These are phyloP conservation scores for Geodia barretti DNA, from an alignment of 37 sponge, comb jelly and placozoan genomes.

Conservation along the genomic window DNA sequence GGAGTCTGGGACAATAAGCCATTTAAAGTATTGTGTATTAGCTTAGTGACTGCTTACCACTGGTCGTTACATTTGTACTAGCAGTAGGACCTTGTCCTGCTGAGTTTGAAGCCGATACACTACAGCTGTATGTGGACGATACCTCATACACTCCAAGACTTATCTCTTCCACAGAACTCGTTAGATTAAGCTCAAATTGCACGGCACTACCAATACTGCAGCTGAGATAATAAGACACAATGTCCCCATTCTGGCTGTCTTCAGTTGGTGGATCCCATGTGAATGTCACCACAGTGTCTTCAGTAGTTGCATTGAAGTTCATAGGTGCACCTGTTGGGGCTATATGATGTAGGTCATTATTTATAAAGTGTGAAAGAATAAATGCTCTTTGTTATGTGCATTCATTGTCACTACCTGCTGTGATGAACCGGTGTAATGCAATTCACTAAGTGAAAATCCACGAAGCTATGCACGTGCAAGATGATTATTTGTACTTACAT, in stretches of 20 bases:
- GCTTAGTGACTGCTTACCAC: background rate
- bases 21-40: too few species aligned
- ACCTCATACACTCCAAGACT: background rate
- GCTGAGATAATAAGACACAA: background rate
- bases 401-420: too few species aligned
- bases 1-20: background rate
- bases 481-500: too few species aligned
- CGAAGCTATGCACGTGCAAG: too few species aligned
- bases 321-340: background rate
- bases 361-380: too few species aligned
- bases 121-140: background rate
- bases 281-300: background rate
- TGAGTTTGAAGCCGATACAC: background rate
- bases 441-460: too few species aligned
- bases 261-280: background rate
- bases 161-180: background rate
- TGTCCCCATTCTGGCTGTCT: background rate
- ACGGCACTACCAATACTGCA: background rate
- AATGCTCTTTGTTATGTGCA: too few species aligned
- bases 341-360: too few species aligned
- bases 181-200: background rate
- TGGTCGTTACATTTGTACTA: background rate
- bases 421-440: too few species aligned
- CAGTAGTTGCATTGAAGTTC: background rate
- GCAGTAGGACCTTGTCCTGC: background rate